Percentiles rank a stretch among this genome's conserved stretches.
Conservation (phyloP, 2,888 invertebrate species). For the Chaetoderma sp. region DNA sequence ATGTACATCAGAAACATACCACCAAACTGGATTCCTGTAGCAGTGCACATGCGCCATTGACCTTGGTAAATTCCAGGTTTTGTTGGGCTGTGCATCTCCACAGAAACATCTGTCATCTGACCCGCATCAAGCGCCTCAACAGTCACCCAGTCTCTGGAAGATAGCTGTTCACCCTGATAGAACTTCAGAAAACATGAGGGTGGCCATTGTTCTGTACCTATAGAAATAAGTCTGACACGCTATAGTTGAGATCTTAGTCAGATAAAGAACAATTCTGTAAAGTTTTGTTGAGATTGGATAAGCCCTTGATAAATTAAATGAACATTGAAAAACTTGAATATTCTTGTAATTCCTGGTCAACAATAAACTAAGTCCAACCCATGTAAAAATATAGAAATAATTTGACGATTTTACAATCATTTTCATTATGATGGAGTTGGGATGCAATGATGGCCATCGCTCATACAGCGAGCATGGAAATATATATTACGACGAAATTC, state of each 20-base stretch:
- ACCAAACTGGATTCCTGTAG: conserved; percentile 91
- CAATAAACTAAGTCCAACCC: too few species aligned
- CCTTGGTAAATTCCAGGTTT: conserved; percentile 83
- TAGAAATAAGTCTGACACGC: conserved; percentile 13
- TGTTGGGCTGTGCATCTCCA: conserved; percentile 85
- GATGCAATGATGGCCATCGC: too few species aligned
- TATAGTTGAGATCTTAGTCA: not conserved
- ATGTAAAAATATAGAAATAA: too few species aligned
- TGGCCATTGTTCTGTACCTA: conserved; percentile 85
- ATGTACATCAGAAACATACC: conserved; percentile 78
- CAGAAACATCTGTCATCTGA: conserved; percentile 80
- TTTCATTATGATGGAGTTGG: too few species aligned
- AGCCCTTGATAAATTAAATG: too few species aligned
- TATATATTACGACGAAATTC: too few species aligned
- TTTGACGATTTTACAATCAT: too few species aligned
- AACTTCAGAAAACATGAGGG: conserved; percentile 80
- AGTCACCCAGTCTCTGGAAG: conserved; percentile 73
- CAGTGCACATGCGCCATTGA: conserved; percentile 90
- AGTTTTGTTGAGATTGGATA: too few species aligned
- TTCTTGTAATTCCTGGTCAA: too few species aligned
- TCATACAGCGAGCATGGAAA: too few species aligned
- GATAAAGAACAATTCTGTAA: not conserved
- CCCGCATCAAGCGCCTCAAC: conserved; percentile 83
- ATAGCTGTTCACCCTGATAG: conserved; percentile 78
- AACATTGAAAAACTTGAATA: too few species aligned